Evolutionary conservation across 2,113 vertebrate species (phyloP).

Genomic region (Ophthalmotilapia sp.): DNA sequence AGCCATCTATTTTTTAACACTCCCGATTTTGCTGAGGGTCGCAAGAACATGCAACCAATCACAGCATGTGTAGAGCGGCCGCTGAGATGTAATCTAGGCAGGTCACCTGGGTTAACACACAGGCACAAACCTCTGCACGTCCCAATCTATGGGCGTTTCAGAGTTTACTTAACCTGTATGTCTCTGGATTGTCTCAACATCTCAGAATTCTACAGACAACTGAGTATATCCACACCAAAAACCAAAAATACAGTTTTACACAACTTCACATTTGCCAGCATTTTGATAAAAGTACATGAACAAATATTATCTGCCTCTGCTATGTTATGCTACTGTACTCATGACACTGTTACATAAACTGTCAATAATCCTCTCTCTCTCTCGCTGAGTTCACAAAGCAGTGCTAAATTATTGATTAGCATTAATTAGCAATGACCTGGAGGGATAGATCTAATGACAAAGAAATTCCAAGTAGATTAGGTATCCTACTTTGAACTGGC

Average conservation of each 20-base stretch:
- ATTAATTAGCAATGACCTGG: conserved; percentile 51
- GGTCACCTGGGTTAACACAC: neutral
- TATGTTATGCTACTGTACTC: neutral
- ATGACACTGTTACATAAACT: conserved; percentile 3
- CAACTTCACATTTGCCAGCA: neutral
- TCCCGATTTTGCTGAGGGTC: neutral
- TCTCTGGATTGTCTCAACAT: neutral
- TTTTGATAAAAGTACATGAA: neutral
- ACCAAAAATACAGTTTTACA: neutral
- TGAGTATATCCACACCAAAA: neutral
- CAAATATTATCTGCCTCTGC: neutral
- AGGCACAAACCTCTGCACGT: neutral
- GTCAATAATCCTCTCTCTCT: neutral
- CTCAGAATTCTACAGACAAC: neutral
- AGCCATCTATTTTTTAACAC: neutral
- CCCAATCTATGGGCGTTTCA: neutral
- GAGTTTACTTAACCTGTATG: neutral
- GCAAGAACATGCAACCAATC: neutral
- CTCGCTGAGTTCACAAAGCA: neutral
- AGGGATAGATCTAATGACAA: conserved; percentile 45
- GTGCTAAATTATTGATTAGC: conserved; percentile 49
- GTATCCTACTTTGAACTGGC: neutral
- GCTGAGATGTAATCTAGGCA: neutral
- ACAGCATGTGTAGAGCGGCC: neutral
- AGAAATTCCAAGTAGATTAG: conserved; percentile 4